Evolutionary conservation across 2,888 invertebrate genomes (phyloP).

Genomic region (Patella ulyssiponensis): DNA sequence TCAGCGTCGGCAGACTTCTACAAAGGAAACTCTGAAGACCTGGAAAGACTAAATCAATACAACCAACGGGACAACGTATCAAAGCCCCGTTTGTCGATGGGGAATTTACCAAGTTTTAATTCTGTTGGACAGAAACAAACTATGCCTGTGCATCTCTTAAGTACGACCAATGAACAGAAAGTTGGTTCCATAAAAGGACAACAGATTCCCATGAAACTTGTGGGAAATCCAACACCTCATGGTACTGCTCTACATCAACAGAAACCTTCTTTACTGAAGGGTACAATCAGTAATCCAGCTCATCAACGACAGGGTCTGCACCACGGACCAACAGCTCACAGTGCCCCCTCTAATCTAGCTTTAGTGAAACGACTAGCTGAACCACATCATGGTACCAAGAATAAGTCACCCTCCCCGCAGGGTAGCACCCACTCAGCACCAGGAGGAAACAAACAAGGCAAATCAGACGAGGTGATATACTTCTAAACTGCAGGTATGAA

Average conservation of each 20-base stretch:
- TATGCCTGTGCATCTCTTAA: constrained; percentile 82
- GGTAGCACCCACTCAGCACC: background rate
- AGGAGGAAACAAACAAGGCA: constrained; percentile 15
- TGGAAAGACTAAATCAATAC: constrained; percentile 30
- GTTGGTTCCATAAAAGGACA: constrained; percentile 82
- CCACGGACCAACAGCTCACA: constrained; percentile 32
- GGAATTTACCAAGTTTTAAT: constrained; percentile 29
- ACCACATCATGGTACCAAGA: constrained; percentile 43
- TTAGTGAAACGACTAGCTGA: constrained; percentile 60
- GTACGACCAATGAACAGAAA: constrained; percentile 86
- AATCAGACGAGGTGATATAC: constrained; percentile 47
- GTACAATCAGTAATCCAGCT: constrained; percentile 24
- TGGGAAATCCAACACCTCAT: constrained; percentile 74
- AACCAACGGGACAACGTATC: constrained; percentile 22
- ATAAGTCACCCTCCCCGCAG: constrained; percentile 18
- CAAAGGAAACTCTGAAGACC: constrained; percentile 34
- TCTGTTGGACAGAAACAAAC: constrained; percentile 31
- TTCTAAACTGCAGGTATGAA: constrained; percentile 40
- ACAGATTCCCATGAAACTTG: constrained; percentile 88
- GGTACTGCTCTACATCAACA: constrained; percentile 16
- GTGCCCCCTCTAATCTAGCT: constrained; percentile 42
- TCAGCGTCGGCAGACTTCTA: constrained; percentile 63
- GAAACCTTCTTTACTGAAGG: constrained; percentile 13
- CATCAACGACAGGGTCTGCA: constrained; percentile 19
- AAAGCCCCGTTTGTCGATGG: constrained; percentile 36